Evolutionary conservation across 2,888 invertebrate genomes (phyloP).

Genomic region (Hipparchia semele): DNA sequence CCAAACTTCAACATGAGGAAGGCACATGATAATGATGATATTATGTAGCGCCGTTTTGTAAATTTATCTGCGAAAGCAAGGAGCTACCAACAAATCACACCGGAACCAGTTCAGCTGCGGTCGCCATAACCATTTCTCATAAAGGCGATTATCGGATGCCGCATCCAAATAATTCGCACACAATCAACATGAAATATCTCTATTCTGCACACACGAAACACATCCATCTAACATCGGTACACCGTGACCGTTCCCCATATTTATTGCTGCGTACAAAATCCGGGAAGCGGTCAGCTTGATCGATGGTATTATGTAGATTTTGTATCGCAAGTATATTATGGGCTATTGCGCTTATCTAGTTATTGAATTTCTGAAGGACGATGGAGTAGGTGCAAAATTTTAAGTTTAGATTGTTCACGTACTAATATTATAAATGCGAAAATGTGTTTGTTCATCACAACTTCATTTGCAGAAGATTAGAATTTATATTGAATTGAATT

Average conservation of each 20-base stretch:
- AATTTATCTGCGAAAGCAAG: constrained; percentile 21
- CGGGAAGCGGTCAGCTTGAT: constrained; percentile 61
- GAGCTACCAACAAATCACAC: constrained; percentile 30
- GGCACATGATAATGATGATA: not conserved
- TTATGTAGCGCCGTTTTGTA: constrained; percentile 9
- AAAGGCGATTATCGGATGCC: constrained; percentile 41
- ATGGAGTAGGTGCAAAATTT: constrained; percentile 14
- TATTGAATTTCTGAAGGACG: constrained; percentile 37
- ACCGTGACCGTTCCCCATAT: constrained; percentile 54
- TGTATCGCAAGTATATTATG: constrained; percentile 41
- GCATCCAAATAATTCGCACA: constrained; percentile 49
- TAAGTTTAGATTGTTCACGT: no score
- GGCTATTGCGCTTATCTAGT: constrained; percentile 36
- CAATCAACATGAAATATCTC: constrained; percentile 59
- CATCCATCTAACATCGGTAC: constrained; percentile 58
- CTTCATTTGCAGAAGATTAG: no score
- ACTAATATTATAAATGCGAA: no score
- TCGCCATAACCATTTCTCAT: constrained; percentile 36
- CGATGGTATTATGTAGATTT: constrained; percentile 54
- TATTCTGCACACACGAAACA: constrained; percentile 47
- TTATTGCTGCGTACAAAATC: constrained; percentile 59
- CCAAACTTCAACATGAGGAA: no score
- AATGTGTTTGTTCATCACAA: no score
- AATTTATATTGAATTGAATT: no score
- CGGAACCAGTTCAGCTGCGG: constrained; percentile 34